A percentile compares a stretch with the other conserved stretches of the same genome.
Evolutionary conservation across 2,797 vertebrate genomes (phyloP).

Genomic region (Enteromius trimaculatus): DNA sequence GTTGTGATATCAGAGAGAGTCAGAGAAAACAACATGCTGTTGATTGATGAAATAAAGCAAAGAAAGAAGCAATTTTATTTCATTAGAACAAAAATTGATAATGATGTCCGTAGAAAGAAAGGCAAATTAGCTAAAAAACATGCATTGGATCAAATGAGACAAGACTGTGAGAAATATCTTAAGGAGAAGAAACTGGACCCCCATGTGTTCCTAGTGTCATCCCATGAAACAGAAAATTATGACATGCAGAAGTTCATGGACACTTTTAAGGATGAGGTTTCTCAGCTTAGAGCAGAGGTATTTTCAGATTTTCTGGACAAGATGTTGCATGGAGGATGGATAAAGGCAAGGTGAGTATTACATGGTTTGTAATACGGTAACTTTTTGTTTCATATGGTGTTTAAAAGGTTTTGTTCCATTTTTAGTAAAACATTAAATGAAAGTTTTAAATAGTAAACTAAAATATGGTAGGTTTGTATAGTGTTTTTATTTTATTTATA

Average conservation of each 20-base stretch:
- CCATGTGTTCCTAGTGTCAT: constrained; percentile 53
- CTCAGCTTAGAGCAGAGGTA: constrained; percentile 33
- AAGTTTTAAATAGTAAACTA: background rate
- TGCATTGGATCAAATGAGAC: constrained; percentile 43
- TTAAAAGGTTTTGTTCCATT: background rate
- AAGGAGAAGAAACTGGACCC: constrained; percentile 43
- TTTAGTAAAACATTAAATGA: background rate
- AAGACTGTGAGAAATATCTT: constrained; percentile 54
- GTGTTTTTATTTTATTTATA: too few species aligned
- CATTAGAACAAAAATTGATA: constrained; percentile 57
- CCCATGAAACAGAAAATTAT: constrained; percentile 33
- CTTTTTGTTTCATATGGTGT: background rate
- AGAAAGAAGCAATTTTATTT: constrained; percentile 57
- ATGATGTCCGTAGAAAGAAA: constrained; percentile 49
- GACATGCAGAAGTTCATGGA: constrained; percentile 47
- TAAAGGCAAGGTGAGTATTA: constrained; percentile 40
- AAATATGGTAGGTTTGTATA: too few species aligned
- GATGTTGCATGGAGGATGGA: constrained; percentile 24
- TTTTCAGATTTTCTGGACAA: constrained; percentile 50
- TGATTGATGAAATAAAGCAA: constrained; percentile 49
- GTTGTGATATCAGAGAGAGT: constrained; percentile 59
- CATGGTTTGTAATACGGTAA: too few species aligned
- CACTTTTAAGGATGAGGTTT: constrained; percentile 40
- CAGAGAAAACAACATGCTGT: constrained; percentile 58
- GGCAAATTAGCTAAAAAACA: background rate